A percentile compares a stretch with the other conserved stretches of the same genome.
Evolutionary conservation across 2,888 invertebrate species (phyloP).

Genomic region (Leptinotarsa juncta): DNA sequence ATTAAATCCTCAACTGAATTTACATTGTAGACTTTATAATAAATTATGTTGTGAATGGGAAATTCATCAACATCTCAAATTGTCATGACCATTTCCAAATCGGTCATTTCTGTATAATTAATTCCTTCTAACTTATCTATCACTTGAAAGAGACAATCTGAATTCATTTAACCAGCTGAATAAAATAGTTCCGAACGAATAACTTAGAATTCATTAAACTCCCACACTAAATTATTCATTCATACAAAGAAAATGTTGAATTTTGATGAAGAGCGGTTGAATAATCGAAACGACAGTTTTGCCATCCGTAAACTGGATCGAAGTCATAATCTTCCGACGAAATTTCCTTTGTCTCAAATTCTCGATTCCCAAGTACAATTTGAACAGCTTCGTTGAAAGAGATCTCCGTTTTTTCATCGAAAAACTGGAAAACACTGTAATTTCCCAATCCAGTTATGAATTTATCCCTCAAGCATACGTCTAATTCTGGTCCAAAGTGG

Average conservation of each 20-base stretch:
- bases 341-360: neutral
- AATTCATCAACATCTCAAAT: neutral
- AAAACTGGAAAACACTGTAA: conserved; percentile 19
- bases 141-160: neutral
- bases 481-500: conserved; percentile 43
- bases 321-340: conserved; percentile 1
- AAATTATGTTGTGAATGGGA: neutral
- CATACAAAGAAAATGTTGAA: neutral
- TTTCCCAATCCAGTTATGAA: conserved; percentile 44
- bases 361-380: conserved; percentile 16
- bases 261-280: neutral
- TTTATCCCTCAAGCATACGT: conserved; percentile 40
- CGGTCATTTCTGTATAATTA: neutral
- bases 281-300: neutral
- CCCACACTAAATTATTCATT: neutral
- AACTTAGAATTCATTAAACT: neutral
- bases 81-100: neutral
- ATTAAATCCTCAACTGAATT: too few relatives aligned
- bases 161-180: neutral
- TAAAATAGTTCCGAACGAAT: neutral
- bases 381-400: conserved; percentile 32
- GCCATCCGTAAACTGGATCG: conserved; percentile 4
- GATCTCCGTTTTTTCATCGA: conserved; percentile 24
- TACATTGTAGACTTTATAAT: neutral
- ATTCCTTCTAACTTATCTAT: neutral